Evolutionary conservation across 1,140 invertebrate genomes (phyloP).

Genomic region (Monomorium pharaonis): DNA sequence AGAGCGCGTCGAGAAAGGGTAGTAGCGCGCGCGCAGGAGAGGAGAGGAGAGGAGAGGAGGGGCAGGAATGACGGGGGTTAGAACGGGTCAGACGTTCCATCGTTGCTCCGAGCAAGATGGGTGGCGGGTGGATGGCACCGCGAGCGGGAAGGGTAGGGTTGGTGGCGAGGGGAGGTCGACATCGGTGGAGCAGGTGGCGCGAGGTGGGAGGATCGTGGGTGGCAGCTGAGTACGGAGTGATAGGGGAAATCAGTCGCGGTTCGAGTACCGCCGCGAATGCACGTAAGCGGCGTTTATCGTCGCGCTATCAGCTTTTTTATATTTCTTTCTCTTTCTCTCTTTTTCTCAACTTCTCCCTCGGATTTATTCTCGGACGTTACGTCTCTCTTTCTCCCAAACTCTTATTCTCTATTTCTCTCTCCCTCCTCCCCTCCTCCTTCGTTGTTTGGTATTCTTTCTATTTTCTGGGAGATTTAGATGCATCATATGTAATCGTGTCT

Average conservation of each 20-base stretch:
- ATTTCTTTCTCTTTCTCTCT: neutral
- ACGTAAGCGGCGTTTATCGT: constrained; percentile 55
- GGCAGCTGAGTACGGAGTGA: constrained; percentile 73
- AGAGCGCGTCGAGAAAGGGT: constrained; percentile 65
- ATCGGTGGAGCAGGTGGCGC: constrained; percentile 55
- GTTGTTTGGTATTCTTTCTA: neutral
- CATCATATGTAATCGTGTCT: constrained; percentile 24
- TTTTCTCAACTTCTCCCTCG: neutral
- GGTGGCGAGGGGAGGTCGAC: constrained; percentile 16
- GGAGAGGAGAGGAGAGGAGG: neutral
- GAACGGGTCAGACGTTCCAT: constrained; percentile 68
- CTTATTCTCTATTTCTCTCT: neutral
- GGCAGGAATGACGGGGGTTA: constrained; percentile 22
- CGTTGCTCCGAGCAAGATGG: constrained; percentile 66
- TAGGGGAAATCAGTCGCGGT: constrained; percentile 80
- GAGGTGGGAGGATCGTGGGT: constrained; percentile 71
- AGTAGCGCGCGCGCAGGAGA: constrained; percentile 33
- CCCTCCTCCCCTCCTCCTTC: neutral
- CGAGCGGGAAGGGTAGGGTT: neutral
- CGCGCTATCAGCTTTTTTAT: constrained; percentile 5
- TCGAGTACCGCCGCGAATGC: constrained; percentile 74
- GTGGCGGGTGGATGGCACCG: neutral
- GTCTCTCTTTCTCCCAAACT: neutral
- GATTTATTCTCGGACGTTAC: constrained; percentile 1
- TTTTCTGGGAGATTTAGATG: constrained; percentile 18